Conservation (phyloP, 2,888 invertebrate species). For the Uropetala carovei region DNA sequence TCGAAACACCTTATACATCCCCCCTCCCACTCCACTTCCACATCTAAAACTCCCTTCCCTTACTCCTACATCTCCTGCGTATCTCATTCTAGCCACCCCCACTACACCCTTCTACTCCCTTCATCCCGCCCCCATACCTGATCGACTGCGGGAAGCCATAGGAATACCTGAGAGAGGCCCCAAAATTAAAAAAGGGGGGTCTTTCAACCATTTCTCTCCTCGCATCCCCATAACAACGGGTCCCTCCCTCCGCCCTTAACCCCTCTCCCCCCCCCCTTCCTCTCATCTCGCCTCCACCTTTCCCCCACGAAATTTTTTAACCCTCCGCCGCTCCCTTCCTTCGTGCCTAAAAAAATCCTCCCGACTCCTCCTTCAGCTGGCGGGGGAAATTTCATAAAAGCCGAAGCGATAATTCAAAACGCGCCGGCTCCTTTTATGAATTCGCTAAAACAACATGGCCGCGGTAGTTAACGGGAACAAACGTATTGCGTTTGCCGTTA, state of each 20-base stretch:
- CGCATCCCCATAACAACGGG: slow-evolving; percentile 33
- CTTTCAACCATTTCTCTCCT: slow-evolving; percentile 44
- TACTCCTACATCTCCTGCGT: background rate
- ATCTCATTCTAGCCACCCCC: slow-evolving; percentile 23
- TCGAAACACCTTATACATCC: slow-evolving; percentile 32
- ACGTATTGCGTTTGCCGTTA: slow-evolving; percentile 42
- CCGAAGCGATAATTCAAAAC: slow-evolving; percentile 62
- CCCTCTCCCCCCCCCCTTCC: background rate
- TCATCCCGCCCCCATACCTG: slow-evolving; percentile 21
- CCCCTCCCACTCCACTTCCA: background rate
- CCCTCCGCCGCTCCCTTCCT: background rate
- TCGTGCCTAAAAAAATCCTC: background rate
- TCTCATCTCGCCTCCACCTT: background rate
- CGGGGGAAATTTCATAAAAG: slow-evolving; percentile 55
- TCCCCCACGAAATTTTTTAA: background rate
- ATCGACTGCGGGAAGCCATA: slow-evolving; percentile 61
- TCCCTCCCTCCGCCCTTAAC: background rate
- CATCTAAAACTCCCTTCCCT: background rate
- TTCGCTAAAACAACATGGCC: slow-evolving; percentile 50
- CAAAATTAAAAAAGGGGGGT: slow-evolving; percentile 42
- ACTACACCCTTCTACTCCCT: background rate
- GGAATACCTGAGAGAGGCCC: slow-evolving; percentile 33
- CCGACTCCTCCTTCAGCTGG: background rate
- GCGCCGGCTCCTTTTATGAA: slow-evolving; percentile 49
- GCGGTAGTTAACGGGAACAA: slow-evolving; percentile 45